Percentiles rank a stretch among this genome's conserved stretches.
Evolutionary conservation across 2,113 vertebrate genomes (phyloP).

Genomic region (Lasiurus borealis): DNA sequence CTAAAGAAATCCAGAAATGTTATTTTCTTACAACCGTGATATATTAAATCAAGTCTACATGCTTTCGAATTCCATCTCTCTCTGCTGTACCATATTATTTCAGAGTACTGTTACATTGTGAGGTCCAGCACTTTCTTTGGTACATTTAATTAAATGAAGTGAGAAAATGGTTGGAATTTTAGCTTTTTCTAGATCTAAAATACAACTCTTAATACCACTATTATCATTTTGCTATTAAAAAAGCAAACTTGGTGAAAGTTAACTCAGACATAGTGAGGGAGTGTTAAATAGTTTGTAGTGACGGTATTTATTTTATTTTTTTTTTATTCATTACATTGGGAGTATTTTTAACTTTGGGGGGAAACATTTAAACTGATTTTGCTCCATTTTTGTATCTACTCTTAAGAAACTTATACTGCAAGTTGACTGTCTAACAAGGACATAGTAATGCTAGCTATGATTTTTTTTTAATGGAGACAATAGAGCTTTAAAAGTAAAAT

Average conservation of each 20-base stretch:
- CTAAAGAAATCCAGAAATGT: not conserved
- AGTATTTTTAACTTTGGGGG: not conserved
- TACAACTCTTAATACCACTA: not conserved
- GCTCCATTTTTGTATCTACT: conserved; percentile 28
- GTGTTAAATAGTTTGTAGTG: not conserved
- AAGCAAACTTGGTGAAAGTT: conserved; percentile 9
- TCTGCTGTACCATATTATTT: not conserved
- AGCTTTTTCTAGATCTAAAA: conserved; percentile 19
- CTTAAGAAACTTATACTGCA: not conserved
- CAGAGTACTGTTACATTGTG: not conserved
- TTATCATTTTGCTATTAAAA: conserved; percentile 24
- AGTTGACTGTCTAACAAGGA: not conserved
- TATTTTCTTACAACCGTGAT: conserved; percentile 5
- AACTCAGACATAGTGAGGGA: not conserved
- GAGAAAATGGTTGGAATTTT: not conserved
- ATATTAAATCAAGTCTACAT: not conserved
- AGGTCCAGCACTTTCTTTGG: not conserved
- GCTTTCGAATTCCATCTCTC: not conserved
- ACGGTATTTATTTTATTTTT: conserved; percentile 5
- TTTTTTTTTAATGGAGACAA: not conserved
- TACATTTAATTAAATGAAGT: conserved; percentile 23
- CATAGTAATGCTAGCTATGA: not conserved
- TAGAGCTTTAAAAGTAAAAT: conserved; percentile 36
- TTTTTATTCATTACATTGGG: not conserved
- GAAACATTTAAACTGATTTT: conserved; percentile 7